These are phyloP conservation scores for Hydractinia symbiolongicarpus DNA, from an alignment of 30 jellyfish, hydroid and myxozoan species.

Conservation along the genomic window DNA sequence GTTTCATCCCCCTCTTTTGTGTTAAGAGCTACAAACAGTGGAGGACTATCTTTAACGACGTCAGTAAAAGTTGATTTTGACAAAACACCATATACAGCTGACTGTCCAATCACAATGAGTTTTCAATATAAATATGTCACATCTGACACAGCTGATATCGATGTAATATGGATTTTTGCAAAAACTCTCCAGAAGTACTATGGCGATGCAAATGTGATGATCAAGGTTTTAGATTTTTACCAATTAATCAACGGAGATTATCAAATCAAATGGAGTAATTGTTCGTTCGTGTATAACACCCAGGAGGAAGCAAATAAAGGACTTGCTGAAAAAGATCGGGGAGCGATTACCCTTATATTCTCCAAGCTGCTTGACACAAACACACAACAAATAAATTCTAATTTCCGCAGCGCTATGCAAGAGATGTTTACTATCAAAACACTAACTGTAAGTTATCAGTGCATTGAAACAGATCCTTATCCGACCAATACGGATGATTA, in stretches of 20 bases:
- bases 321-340: constrained; percentile 47
- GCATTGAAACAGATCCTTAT: constrained; percentile 81
- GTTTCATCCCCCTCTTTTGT: constrained; percentile 3
- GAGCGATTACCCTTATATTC: constrained; percentile 46
- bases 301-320: constrained; percentile 59
- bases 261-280: constrained; percentile 57
- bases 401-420: constrained; percentile 33
- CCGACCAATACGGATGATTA: constrained; percentile 29
- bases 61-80: background rate
- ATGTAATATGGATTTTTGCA: constrained; percentile 51
- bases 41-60: constrained; percentile 13
- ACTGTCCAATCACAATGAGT: constrained; percentile 36
- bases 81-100: constrained; percentile 32
- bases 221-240: constrained; percentile 53
- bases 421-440: constrained; percentile 28
- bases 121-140: constrained; percentile 32
- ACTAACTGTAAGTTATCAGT: constrained; percentile 38
- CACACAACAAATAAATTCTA: constrained; percentile 25
- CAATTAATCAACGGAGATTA: constrained; percentile 20
- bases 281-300: constrained; percentile 58
- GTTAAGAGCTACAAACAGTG: constrained; percentile 66
- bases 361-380: constrained; percentile 34
- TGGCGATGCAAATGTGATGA: constrained; percentile 20
- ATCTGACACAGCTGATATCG: constrained; percentile 23
- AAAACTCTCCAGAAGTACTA: constrained; percentile 38